Percentiles rank a stretch among this genome's conserved stretches.
These are phyloP conservation scores for Marcusenius ussheri DNA, from an alignment of 2,113 vertebrate species.

Conservation along the genomic window DNA sequence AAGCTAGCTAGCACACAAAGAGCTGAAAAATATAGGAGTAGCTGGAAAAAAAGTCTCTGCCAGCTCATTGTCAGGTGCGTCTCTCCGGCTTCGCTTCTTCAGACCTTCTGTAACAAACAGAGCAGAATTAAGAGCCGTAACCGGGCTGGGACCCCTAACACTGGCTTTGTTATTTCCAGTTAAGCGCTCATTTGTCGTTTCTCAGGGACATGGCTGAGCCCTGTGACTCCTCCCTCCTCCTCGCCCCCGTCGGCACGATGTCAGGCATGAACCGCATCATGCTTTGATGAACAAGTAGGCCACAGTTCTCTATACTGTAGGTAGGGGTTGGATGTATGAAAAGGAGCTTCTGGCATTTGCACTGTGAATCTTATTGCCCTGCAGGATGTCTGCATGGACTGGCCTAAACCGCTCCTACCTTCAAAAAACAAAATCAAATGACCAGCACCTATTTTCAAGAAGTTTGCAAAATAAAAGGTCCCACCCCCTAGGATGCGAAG, in stretches of 20 bases:
- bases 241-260: conserved; percentile 36
- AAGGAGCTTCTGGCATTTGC: conserved; percentile 43
- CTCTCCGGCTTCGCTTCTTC: neutral
- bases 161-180: neutral
- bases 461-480: neutral
- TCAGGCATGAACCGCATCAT: conserved; percentile 45
- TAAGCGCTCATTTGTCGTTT: neutral
- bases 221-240: neutral
- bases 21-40: neutral
- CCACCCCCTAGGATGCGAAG: neutral
- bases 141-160: neutral
- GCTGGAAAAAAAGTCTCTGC: neutral
- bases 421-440: neutral
- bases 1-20: neutral
- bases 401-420: neutral
- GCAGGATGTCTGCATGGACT: neutral
- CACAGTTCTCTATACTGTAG: conserved; percentile 56
- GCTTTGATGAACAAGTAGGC: conserved; percentile 68
- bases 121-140: neutral
- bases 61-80: neutral
- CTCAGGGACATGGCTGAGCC: conserved; percentile 1
- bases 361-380: conserved; percentile 43
- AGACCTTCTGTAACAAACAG: neutral
- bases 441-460: neutral
- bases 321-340: conserved; percentile 51